Evolutionary conservation across 2,797 vertebrate species (phyloP).

Genomic region (Argya squamiceps): DNA sequence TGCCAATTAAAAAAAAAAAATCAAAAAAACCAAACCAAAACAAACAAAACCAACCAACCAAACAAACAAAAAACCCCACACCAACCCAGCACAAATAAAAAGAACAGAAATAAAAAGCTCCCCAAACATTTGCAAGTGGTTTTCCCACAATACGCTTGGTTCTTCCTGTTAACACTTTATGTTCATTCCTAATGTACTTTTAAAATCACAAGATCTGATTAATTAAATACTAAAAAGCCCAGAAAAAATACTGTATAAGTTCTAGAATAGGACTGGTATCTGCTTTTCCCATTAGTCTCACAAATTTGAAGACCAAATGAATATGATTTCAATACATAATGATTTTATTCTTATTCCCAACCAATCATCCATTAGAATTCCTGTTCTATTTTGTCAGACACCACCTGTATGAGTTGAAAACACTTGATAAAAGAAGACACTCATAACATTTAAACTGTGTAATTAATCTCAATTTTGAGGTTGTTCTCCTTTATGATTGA

Average conservation of each 20-base stretch:
- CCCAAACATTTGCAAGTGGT: not conserved
- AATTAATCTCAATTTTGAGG: not conserved
- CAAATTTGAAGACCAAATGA: not conserved
- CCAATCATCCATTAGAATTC: not conserved
- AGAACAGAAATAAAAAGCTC: not conserved
- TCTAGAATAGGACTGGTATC: not conserved
- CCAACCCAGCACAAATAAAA: not conserved
- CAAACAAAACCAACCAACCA: not conserved
- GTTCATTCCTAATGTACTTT: not conserved
- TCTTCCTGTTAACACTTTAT: not conserved
- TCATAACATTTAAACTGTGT: not conserved
- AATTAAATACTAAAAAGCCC: not conserved
- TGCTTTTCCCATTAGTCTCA: not conserved
- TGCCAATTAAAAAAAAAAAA: not conserved
- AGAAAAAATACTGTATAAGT: not conserved
- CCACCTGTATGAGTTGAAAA: not conserved
- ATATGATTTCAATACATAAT: not conserved
- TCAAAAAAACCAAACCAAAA: not conserved
- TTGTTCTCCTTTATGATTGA: not conserved
- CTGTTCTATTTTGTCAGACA: not conserved
- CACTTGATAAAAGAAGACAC: not conserved
- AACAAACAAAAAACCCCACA: not conserved
- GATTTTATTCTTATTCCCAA: not conserved
- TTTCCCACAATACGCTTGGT: not conserved
- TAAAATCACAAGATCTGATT: not conserved